These are phyloP conservation scores for Parnassius apollo DNA, from an alignment of 2,888 invertebrate species.

Conservation along the genomic window DNA sequence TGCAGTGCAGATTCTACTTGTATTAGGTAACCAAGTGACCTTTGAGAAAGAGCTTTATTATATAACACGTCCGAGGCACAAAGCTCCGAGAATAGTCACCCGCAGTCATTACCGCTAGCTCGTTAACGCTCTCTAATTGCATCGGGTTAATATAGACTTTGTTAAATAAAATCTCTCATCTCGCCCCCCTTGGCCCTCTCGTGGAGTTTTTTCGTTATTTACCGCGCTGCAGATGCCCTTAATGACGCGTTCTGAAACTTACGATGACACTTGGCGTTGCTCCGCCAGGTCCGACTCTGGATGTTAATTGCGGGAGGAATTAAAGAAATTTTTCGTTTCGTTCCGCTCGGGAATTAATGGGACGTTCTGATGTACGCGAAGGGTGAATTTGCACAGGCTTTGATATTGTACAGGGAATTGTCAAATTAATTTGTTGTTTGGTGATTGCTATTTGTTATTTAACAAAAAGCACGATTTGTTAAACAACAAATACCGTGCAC, in stretches of 20 bases:
- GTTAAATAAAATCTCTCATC: conserved; percentile 81
- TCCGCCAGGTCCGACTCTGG: conserved; percentile 49
- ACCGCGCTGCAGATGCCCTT: conserved; percentile 78
- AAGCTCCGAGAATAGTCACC: conserved; percentile 55
- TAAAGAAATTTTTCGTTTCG: conserved; percentile 74
- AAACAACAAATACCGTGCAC: too few relatives aligned
- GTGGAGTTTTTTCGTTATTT: conserved; percentile 73
- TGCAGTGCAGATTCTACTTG: neutral
- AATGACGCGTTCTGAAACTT: conserved; percentile 80
- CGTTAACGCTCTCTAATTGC: conserved; percentile 80
- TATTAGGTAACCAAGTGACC: conserved; percentile 30
- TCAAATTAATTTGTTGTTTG: too few relatives aligned
- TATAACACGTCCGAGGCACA: conserved; percentile 25
- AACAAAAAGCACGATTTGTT: too few relatives aligned
- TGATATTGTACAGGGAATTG: conserved; percentile 29
- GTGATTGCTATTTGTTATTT: too few relatives aligned
- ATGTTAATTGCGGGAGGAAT: conserved; percentile 76
- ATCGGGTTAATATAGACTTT: conserved; percentile 81
- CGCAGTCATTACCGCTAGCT: conserved; percentile 76
- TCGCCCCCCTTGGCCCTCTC: conserved; percentile 40
- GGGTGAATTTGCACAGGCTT: conserved; percentile 38
- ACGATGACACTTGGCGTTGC: conserved; percentile 79
- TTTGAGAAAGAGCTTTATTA: conserved; percentile 16
- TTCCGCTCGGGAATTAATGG: conserved; percentile 64
- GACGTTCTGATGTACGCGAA: conserved; percentile 54